These are phyloP conservation scores for Vespertilio murinus DNA, from an alignment of 2,797 vertebrate genomes.

Conservation along the genomic window DNA sequence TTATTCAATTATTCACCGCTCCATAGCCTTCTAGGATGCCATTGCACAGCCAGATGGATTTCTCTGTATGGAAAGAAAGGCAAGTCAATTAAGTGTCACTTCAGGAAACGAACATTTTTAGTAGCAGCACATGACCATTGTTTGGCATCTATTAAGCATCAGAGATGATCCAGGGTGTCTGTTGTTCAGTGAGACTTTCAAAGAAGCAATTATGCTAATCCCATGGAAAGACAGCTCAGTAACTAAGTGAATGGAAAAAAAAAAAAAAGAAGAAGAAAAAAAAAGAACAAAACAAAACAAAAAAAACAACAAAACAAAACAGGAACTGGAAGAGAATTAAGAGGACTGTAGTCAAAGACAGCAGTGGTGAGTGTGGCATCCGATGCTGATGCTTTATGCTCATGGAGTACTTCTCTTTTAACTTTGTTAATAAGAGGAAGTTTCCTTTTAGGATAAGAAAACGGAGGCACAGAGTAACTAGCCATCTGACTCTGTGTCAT, in stretches of 20 bases:
- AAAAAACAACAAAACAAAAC: too few species aligned
- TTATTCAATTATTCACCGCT: constrained; percentile 47
- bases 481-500: not conserved
- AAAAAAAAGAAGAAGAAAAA: too few species aligned
- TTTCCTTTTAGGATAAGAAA: not conserved
- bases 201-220: not conserved
- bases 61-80: constrained; percentile 15
- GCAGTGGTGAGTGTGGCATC: not conserved
- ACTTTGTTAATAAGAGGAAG: not conserved
- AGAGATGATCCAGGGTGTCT: not conserved
- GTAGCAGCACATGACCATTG: constrained; percentile 25
- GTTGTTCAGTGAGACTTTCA: constrained; percentile 7
- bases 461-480: not conserved
- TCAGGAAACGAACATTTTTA: constrained; percentile 16
- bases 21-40: not conserved
- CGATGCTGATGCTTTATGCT: not conserved
- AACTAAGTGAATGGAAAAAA: not conserved
- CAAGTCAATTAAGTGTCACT: constrained; percentile 18
- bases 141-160: constrained; percentile 50
- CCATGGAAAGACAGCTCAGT: not conserved
- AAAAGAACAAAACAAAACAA: too few species aligned
- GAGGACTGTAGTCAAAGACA: not conserved
- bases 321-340: not conserved
- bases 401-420: not conserved
- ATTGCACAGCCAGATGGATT: not conserved